Percentiles rank a stretch among this genome's conserved stretches.
phyloP scores from a whole-genome alignment of 1,140 invertebrate species.

The Subanguina moxae region DNA sequence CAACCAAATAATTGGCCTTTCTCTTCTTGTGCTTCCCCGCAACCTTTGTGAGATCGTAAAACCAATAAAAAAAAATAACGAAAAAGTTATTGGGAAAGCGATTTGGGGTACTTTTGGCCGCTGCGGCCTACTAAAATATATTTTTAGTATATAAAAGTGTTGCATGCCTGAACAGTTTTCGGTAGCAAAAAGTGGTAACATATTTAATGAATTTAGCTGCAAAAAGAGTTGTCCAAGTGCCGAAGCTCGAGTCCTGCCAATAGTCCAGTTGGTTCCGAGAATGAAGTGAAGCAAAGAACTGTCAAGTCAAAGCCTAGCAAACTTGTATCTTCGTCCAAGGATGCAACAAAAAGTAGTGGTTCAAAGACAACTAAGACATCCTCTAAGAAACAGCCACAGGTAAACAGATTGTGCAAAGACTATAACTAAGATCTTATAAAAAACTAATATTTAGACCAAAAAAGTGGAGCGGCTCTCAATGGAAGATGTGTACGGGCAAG shows the following conservation, averaged over 20 bases:
- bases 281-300: conserved; percentile 1
- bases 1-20: too few species aligned
- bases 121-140: too few species aligned
- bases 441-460: not conserved
- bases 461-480: conserved; percentile 18
- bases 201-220: not conserved
- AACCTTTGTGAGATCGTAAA: too few species aligned
- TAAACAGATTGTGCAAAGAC: not conserved
- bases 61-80: too few species aligned
- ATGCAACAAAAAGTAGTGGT: not conserved
- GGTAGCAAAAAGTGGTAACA: too few species aligned
- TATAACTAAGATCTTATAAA: not conserved
- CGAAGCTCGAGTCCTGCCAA: not conserved
- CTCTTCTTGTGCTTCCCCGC: too few species aligned
- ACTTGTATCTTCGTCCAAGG: not conserved
- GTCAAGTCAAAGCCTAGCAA: not conserved
- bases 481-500: conserved; percentile 28
- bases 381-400: not conserved
- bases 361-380: not conserved
- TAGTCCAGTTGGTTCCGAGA: not conserved
- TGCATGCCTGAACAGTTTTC: too few species aligned
- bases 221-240: conserved; percentile 6
- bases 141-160: too few species aligned
- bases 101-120: too few species aligned
- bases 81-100: too few species aligned